Percentiles rank a stretch among this genome's conserved stretches.
Conservation (phyloP, 2,113 vertebrate species). For the Chamaea fasciata region DNA sequence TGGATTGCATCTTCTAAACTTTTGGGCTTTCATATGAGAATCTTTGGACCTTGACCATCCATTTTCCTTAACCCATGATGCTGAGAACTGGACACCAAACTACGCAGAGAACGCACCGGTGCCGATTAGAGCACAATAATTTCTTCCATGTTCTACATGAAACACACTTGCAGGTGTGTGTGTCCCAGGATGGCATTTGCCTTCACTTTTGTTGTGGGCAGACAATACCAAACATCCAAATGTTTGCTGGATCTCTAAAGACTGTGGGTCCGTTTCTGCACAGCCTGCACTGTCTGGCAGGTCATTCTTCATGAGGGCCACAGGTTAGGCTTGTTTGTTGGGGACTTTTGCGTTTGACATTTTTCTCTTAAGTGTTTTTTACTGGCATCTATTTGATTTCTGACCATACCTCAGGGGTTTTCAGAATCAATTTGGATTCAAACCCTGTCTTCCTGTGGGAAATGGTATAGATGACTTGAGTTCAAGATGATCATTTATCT, state of each 20-base stretch:
- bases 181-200: neutral
- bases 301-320: neutral
- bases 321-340: neutral
- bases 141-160: neutral
- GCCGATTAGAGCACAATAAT: neutral
- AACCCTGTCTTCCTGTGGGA: neutral
- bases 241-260: neutral
- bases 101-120: accelerated
- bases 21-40: neutral
- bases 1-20: neutral
- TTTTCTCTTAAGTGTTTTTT: neutral
- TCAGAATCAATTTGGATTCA: conserved; percentile 9
- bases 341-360: neutral
- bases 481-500: neutral
- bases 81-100: neutral
- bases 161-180: neutral
- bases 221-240: neutral
- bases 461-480: neutral
- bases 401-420: neutral
- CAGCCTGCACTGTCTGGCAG: neutral
- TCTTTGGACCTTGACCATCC: neutral
- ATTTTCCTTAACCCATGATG: neutral
- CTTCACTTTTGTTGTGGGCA: neutral
- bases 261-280: neutral
- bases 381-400: neutral